Conservation (phyloP, 1,140 invertebrate genomes). For the Drosophila kohkoa region DNA sequence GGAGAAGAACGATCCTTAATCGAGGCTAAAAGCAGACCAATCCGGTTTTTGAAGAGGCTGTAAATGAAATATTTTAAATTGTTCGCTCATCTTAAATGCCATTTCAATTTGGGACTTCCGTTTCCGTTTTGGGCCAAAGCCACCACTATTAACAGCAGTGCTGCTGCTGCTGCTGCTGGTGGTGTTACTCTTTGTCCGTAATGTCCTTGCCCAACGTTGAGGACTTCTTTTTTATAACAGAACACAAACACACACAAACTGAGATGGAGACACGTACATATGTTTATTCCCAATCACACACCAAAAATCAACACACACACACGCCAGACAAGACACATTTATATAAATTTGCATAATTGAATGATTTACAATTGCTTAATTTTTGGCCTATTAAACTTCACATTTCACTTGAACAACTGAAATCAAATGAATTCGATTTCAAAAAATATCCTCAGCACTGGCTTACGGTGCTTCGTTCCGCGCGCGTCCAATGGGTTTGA, state of each 20-base stretch:
- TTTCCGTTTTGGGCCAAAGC: slow-evolving; percentile 52
- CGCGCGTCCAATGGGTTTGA: slow-evolving; percentile 68
- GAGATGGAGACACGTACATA: slow-evolving; percentile 7
- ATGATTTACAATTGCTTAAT: slow-evolving; percentile 34
- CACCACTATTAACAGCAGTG: slow-evolving; percentile 14
- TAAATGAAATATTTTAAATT: slow-evolving; percentile 52
- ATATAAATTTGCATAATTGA: slow-evolving; percentile 45
- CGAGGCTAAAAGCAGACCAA: slow-evolving; percentile 15
- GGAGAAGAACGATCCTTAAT: background rate
- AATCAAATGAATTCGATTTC: slow-evolving; percentile 60
- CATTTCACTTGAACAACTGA: slow-evolving; percentile 40
- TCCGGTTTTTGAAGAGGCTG: slow-evolving; percentile 16
- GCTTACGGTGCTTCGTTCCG: slow-evolving; percentile 31
- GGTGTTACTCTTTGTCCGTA: slow-evolving; percentile 65
- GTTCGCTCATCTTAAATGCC: slow-evolving; percentile 68
- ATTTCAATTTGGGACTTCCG: slow-evolving; percentile 82
- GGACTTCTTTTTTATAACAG: slow-evolving; percentile 44
- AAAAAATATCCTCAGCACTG: slow-evolving; percentile 62
- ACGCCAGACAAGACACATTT: slow-evolving; percentile 24
- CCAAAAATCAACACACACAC: slow-evolving; percentile 9
- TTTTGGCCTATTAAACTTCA: slow-evolving; percentile 51
- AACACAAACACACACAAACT: slow-evolving; percentile 44
- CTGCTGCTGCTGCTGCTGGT: slow-evolving; percentile 27
- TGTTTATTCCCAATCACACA: slow-evolving; percentile 1
- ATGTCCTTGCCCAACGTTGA: slow-evolving; percentile 69